These are phyloP conservation scores for Puntigrus tetrazona DNA, from an alignment of 2,113 vertebrate species.

Conservation along the genomic window DNA sequence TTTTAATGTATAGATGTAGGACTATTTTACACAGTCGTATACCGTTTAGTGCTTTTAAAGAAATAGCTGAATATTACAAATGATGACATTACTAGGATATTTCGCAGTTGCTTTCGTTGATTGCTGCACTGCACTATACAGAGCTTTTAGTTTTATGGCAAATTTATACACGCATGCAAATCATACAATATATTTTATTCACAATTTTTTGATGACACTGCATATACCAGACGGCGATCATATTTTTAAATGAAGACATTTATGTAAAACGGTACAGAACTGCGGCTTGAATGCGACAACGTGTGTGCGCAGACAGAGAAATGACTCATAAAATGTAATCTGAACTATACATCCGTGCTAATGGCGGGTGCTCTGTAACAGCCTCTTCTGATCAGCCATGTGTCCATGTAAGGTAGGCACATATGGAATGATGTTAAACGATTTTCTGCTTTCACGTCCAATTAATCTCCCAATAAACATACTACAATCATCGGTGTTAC, in stretches of 20 bases:
- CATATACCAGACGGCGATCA: neutral
- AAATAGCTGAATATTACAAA: neutral
- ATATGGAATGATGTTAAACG: neutral
- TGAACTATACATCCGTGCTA: neutral
- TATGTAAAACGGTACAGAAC: constrained; percentile 15
- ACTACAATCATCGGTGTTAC: constrained; percentile 1
- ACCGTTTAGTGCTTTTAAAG: neutral
- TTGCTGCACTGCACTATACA: neutral
- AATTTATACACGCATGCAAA: neutral
- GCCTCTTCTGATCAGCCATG: neutral
- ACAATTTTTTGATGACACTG: constrained; percentile 2
- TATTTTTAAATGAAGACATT: neutral
- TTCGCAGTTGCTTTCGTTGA: neutral
- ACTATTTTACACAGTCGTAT: neutral
- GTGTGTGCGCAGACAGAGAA: neutral
- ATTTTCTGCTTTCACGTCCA: neutral
- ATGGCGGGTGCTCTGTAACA: neutral
- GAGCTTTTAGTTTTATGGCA: neutral
- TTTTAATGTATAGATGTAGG: neutral
- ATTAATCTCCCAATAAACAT: constrained; percentile 21
- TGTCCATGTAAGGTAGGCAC: neutral
- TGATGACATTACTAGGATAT: neutral
- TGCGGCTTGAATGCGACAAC: neutral
- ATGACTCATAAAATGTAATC: neutral
- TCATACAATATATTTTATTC: constrained; percentile 23